Evolutionary conservation across 35 echinoderm and acorn worm species (phyloP).

Genomic region (Ptychodera flava): DNA sequence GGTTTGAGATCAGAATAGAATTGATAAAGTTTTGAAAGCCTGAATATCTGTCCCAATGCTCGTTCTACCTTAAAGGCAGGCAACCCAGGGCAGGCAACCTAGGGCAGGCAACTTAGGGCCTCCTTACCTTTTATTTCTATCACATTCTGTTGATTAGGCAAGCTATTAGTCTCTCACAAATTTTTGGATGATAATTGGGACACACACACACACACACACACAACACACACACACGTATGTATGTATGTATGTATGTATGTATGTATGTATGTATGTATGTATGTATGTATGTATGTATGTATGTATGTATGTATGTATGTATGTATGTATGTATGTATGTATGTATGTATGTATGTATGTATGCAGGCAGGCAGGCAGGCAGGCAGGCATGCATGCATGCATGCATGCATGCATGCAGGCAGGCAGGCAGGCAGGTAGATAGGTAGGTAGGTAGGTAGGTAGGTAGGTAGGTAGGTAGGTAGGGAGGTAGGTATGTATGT

Average conservation of each 20-base stretch:
- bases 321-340: constrained; percentile 46
- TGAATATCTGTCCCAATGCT: too few relatives aligned
- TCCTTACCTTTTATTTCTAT: not conserved
- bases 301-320: constrained; percentile 41
- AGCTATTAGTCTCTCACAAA: not conserved
- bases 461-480: not conserved
- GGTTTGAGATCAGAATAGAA: too few relatives aligned
- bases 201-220: too few relatives aligned
- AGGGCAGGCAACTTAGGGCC: too few relatives aligned
- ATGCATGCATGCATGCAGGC: not conserved
- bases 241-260: constrained; percentile 26
- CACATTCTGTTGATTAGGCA: not conserved
- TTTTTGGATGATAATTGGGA: not conserved
- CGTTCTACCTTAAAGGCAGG: too few relatives aligned
- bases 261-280: constrained; percentile 37
- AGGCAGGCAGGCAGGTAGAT: not conserved
- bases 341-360: constrained; percentile 46
- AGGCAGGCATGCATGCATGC: not conserved
- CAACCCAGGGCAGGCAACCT: too few relatives aligned
- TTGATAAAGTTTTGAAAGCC: too few relatives aligned
- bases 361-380: constrained; percentile 22
- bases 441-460: not conserved
- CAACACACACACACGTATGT: constrained; percentile 23
- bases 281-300: constrained; percentile 30
- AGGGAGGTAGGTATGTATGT: not conserved